Base-by-base conservation (phyloP, 2,113 vertebrate genomes). In the Athene cunicularia region DNA sequence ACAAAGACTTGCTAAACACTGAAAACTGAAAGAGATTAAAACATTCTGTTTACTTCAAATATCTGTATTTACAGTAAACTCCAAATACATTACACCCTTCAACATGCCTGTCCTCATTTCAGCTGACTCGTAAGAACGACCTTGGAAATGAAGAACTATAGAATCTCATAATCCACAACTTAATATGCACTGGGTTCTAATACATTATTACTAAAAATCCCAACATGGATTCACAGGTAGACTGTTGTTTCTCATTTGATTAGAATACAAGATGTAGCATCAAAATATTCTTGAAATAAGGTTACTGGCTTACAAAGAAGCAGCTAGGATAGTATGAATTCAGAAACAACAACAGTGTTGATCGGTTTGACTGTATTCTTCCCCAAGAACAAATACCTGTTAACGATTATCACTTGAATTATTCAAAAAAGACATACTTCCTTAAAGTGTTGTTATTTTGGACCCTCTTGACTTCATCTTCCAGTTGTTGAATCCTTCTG, bases 381-480 rank as follows among this genome's bases (percentile, higher is more conserved):
- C 16, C 26, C 39, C 24, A 68, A 6, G 32, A 81, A 37, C 22
- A 67, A 66, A 14, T 12, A 26, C 6, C 16, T 49, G 14, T 22
- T 72, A 59, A 45, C 0, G 1, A 77, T 14, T 56, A 71, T 21
- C n/a, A 28, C 45, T 23, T 30, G 28, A 58, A 49, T 37, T 71
- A 62, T 17, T 63, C 6, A 18, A 32, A 30, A 50, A 37, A 64
- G 32, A 87, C 91, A 59, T 98, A 99, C 99, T 99, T 99, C 97
- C 99, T 98, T 86, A 99, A 98, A 2, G 99, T 99, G 90, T 99
- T 99, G 96, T 99, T 99, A 97, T 99, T 99, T 92, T 99, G 99
- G 39, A 99, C 99, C 83, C 99, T 98, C 97, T 99, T 99, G 92
- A 99, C 99, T 80, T 99, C 99, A 9, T 99, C 99, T 92, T 99